Evolutionary conservation across 2,113 vertebrate genomes (phyloP).

Genomic region (Sardina pilchardus): DNA sequence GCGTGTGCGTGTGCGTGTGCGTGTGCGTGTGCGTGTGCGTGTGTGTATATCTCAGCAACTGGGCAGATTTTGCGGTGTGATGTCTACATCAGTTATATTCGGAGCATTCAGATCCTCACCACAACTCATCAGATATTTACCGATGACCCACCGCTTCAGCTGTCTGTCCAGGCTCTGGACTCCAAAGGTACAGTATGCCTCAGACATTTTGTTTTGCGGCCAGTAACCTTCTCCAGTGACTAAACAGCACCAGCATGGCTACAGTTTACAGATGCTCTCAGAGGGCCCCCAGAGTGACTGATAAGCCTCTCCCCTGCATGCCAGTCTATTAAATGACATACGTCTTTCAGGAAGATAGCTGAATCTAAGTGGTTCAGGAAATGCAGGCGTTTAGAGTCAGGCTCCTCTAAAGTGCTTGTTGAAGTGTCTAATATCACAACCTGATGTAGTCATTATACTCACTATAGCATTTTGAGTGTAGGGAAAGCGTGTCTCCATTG

Average conservation of each 20-base stretch:
- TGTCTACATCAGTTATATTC: slow-evolving; percentile 62
- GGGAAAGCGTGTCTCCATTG: background rate
- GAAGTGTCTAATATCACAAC: background rate
- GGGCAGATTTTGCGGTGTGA: slow-evolving; percentile 65
- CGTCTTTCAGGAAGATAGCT: background rate
- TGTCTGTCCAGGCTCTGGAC: slow-evolving; percentile 66
- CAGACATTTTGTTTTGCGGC: background rate
- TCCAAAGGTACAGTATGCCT: slow-evolving; percentile 59
- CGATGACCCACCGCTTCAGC: slow-evolving; percentile 65
- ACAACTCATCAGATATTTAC: slow-evolving; percentile 65
- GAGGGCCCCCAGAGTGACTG: background rate
- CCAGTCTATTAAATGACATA: background rate
- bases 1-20: background rate
- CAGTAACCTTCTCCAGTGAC: background rate
- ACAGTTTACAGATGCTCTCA: background rate
- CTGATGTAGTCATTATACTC: too few relatives aligned
- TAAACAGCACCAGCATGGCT: background rate
- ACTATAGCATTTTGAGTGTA: background rate
- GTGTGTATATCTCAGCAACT: slow-evolving; percentile 54
- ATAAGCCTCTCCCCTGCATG: background rate
- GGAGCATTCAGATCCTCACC: slow-evolving; percentile 46
- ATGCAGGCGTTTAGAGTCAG: background rate
- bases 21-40: background rate
- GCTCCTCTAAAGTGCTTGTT: background rate
- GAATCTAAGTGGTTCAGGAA: background rate